A percentile compares a stretch with the other conserved stretches of the same genome.
Evolutionary conservation across 1,140 invertebrate species (phyloP).

Genomic region (Halesus radiatus): DNA sequence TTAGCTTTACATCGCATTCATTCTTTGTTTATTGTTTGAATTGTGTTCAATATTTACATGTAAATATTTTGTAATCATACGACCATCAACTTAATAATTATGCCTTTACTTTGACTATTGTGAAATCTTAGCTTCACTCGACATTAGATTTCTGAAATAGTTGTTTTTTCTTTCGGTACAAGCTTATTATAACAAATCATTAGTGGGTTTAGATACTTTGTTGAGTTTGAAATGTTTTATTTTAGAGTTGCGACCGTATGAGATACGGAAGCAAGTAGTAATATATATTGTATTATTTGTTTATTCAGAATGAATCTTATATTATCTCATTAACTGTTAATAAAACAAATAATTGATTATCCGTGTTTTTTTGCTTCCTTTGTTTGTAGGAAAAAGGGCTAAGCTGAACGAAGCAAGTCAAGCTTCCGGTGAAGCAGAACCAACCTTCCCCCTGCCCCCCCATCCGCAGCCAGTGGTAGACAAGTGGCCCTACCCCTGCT

Average conservation of each 20-base stretch:
- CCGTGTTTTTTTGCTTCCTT: conserved; percentile 44
- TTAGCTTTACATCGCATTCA: neutral
- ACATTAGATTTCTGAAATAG: neutral
- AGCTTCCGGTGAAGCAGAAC: neutral
- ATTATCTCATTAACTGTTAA: conserved; percentile 40
- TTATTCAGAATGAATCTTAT: conserved; percentile 34
- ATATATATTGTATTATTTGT: conserved; percentile 18
- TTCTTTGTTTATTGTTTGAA: neutral
- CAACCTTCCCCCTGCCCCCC: neutral
- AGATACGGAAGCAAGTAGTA: neutral
- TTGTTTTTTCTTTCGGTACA: conserved; percentile 9
- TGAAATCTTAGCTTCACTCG: conserved; percentile 7
- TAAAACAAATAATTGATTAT: conserved; percentile 46
- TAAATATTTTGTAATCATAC: conserved; percentile 8
- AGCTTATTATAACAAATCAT: conserved; percentile 19
- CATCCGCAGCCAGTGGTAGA: neutral
- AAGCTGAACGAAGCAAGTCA: conserved; percentile 18
- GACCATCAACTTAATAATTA: neutral
- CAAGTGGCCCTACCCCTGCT: neutral
- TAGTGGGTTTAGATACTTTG: conserved; percentile 36
- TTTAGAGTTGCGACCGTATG: conserved; percentile 28
- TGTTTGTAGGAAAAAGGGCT: conserved; percentile 48
- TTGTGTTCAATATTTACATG: neutral
- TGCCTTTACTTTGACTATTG: neutral
- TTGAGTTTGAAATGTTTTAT: conserved; percentile 10